Conservation (phyloP, 2,113 vertebrate genomes). For the Hiodon tergisus region DNA sequence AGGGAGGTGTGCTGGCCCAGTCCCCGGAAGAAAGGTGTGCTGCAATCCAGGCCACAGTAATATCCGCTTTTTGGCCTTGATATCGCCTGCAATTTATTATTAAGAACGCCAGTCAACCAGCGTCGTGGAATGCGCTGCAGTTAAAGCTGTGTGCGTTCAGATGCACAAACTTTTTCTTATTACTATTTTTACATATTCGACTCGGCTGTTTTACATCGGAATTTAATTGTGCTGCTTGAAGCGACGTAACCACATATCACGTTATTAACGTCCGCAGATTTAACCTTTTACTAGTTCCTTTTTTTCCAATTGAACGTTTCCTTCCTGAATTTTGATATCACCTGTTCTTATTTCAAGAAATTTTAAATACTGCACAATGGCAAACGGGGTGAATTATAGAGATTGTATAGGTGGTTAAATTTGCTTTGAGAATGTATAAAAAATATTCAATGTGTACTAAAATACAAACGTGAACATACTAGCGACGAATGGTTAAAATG, state of each 20-base stretch:
- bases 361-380: no score
- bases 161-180: no score
- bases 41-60: constrained; percentile 30
- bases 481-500: constrained; percentile 1
- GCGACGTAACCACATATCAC: neutral
- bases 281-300: neutral
- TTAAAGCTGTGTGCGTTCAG: no score
- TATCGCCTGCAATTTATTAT: constrained; percentile 22
- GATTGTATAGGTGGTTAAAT: neutral
- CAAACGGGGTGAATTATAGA: neutral
- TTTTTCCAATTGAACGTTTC: neutral
- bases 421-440: neutral
- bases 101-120: constrained; percentile 17
- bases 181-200: neutral
- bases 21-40: constrained; percentile 43
- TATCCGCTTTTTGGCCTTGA: constrained; percentile 16
- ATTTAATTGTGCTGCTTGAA: neutral
- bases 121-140: no score
- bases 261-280: neutral
- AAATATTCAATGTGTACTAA: no score
- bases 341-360: neutral
- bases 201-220: constrained; percentile 1
- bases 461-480: neutral
- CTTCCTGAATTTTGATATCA: neutral
- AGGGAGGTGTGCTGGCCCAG: constrained; percentile 37